Percentiles rank a stretch among this genome's conserved stretches.
Evolutionary conservation across 2,888 invertebrate species (phyloP).

Genomic region (Sepioteuthis lessoniana): DNA sequence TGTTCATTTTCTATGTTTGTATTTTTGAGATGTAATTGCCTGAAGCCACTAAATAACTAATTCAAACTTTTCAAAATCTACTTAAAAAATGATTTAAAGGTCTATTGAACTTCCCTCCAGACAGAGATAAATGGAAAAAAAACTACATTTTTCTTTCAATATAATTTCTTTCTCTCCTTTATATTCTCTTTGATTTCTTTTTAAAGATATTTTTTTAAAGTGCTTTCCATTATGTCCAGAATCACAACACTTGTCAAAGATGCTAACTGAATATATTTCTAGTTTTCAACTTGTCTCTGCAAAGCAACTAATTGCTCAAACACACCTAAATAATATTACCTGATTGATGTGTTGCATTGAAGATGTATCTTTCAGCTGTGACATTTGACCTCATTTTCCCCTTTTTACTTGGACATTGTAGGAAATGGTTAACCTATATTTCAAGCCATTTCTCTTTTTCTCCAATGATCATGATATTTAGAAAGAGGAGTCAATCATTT

Average conservation of each 20-base stretch:
- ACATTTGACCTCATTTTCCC: neutral
- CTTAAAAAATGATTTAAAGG: neutral
- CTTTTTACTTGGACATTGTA: neutral
- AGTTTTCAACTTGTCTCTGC: neutral
- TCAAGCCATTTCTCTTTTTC: neutral
- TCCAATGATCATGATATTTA: neutral
- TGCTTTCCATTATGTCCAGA: constrained; percentile 18
- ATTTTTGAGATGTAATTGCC: constrained; percentile 1
- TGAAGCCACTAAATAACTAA: neutral
- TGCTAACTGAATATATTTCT: neutral
- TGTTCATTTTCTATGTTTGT: neutral
- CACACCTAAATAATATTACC: neutral
- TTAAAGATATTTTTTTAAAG: neutral
- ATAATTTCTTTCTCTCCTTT: neutral
- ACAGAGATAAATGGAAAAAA: neutral
- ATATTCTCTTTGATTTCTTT: neutral
- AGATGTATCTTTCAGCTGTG: neutral
- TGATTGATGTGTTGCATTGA: neutral
- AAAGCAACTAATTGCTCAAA: constrained; percentile 2
- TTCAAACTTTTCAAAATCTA: constrained; percentile 1
- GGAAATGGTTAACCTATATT: neutral
- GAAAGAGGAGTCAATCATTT: too few species aligned
- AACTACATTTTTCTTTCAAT: neutral
- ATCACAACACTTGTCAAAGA: neutral
- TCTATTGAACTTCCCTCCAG: constrained; percentile 11